Evolutionary conservation across 2,888 invertebrate species (phyloP), one percentile per base, ranked within the genome.

Genomic region (Tetragnatha montana): DNA sequence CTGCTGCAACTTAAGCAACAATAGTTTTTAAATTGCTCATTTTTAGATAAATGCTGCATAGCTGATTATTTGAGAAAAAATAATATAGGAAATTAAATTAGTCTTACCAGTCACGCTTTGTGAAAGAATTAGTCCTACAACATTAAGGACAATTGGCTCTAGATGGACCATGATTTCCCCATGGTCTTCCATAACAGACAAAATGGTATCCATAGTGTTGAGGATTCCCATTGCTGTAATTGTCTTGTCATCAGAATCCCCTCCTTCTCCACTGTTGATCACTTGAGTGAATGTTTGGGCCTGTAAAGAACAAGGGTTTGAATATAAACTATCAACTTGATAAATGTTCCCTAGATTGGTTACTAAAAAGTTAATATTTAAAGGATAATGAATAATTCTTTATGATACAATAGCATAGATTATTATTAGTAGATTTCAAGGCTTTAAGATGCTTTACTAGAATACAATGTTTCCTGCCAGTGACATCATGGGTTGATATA

Each of bases 201-300:
- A 94, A 68, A 99, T 95, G 0, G 98, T 98, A 94, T 99, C 98
- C 94, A 99, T 97, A 2, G 99, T 98, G 93, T 97, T 98, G 14
- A 99, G 94, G 51, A 99, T 95, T 35, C 99, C 98, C 97, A 99
- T 98, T 0, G 99, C 98, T 0, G 98, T 97, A 86, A 99, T 97
- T 8, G 98, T 98, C 93, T 98, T 98, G 93, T 99, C 99, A 92
- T 99, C 99, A 0, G 97, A 96, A 92, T 93, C 94, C 1, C 92
- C 92, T 21, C 90, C 94, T 6, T n/a, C 76, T 6, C 76, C 81
- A 14, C 85, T 78, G 68, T 91, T 85, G 4, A 92, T 75, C 1
- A 92, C 89, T 69, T 92, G 91, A 60, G 86, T 88, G 73, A 92
- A 92, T 17, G 91, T 92, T 76, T 90, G 88, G 10, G 91, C 92